A percentile compares a stretch with the other conserved stretches of the same genome.
These are phyloP conservation scores for Drosophila melanogaster DNA, from an alignment of 1,140 invertebrate genomes.

Conservation along the genomic window DNA sequence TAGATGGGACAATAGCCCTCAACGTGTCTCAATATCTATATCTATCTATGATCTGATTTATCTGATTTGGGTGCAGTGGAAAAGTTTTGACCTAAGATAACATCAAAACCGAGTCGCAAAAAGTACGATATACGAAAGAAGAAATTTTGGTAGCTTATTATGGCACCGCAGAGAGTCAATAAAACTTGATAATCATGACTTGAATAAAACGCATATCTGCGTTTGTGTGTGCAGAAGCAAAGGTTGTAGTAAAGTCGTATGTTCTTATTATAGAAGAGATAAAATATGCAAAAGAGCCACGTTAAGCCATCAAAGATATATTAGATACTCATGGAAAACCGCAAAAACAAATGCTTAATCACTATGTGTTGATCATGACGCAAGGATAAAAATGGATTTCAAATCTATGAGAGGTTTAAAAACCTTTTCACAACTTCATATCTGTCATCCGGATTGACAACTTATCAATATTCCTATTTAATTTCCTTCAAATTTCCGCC, in stretches of 20 bases:
- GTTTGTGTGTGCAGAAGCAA: conserved; percentile 2
- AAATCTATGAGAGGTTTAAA: not conserved
- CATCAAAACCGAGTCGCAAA: conserved; percentile 11
- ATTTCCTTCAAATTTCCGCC: conserved; percentile 12
- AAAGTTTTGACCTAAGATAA: conserved; percentile 55
- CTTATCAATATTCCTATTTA: conserved; percentile 19
- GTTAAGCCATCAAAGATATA: not conserved
- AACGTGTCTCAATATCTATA: not conserved
- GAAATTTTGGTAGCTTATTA: conserved; percentile 8
- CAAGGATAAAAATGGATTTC: not conserved
- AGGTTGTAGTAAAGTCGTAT: not conserved
- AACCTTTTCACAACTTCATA: not conserved
- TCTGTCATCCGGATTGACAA: not conserved
- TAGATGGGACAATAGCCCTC: conserved; percentile 40
- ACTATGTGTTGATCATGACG: not conserved
- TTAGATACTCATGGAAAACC: too few species aligned
- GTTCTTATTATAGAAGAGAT: conserved; percentile 11
- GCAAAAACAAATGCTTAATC: not conserved
- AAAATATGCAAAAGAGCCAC: not conserved
- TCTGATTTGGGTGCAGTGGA: conserved; percentile 39
- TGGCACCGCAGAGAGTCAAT: not conserved
- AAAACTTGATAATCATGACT: conserved; percentile 28
- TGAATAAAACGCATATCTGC: conserved; percentile 13
- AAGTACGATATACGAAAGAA: not conserved
- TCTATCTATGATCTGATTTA: conserved; percentile 7